Evolutionary conservation across 2,797 vertebrate species (phyloP), one percentile per base, ranked within the genome.

Genomic region (Myotis daubentonii): DNA sequence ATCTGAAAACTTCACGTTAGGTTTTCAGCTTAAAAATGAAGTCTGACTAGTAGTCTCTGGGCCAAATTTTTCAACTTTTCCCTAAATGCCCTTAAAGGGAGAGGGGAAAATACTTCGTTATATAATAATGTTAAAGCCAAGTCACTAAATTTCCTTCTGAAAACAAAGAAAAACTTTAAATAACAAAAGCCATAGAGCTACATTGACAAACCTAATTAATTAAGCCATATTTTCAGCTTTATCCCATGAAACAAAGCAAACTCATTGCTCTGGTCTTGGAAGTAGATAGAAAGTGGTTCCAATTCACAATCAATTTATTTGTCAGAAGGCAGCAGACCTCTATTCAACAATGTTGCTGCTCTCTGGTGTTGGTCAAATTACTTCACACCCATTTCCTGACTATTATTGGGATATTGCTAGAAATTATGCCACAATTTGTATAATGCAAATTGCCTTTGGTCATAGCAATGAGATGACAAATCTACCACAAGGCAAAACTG

Each of bases 81-180:
- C 19, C n/a, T 51, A 66, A 3, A 44, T 83, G 44, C 13, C 3
- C 28, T 75, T 65, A 72, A 94, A 65, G 30, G 10, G 4, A 86
- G 6, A 78, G 3, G 2, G 92, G 13, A 86, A 79, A 86, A 76
- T 66, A 20, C 0, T 55, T 60, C 55, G 68, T 76, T 80, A 81
- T 11, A 47, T 47, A 66, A 80, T 68, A 62, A 72, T 80, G 2
- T 44, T 51, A 76, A 88, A 71, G 68, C 30, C 28, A 76, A 71
- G 22, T 80, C 25, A 28, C 20, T 79, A 66, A 87, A 65, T 8
- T 70, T 47, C 47, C 10, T 55, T 9, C 20, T 17, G 16, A 95
- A 81, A 60, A 75, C 81, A 85, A 96, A 89, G 22, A 93, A 30
- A 20, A 75, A 90, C 6, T 53, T 80, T 53, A n/a, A 82, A 5